These are phyloP conservation scores for Argyresthia albistria DNA, from an alignment of 2,888 invertebrate genomes.

Conservation along the genomic window DNA sequence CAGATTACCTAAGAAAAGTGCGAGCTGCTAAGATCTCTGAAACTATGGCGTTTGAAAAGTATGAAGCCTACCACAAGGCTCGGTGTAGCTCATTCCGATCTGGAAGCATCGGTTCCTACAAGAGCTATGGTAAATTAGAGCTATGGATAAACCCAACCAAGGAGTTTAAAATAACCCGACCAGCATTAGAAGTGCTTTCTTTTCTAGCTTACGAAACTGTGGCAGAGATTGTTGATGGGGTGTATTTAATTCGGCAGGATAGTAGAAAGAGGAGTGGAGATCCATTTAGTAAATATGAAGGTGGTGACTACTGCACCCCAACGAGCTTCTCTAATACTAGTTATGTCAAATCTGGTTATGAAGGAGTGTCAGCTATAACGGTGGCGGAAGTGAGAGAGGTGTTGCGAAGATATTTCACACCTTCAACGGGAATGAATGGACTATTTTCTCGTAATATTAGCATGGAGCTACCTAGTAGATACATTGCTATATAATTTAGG, in stretches of 20 bases:
- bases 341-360: conserved; percentile 72
- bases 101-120: conserved; percentile 54
- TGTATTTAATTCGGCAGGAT: conserved; percentile 86
- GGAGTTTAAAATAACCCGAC: conserved; percentile 72
- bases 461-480: conserved; percentile 47
- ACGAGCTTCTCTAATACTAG: conserved; percentile 70
- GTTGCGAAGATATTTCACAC: conserved; percentile 79
- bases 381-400: conserved; percentile 89
- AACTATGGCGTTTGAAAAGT: conserved; percentile 71
- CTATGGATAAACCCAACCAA: conserved; percentile 75
- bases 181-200: conserved; percentile 83
- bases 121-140: conserved; percentile 71
- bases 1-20: conserved; percentile 72
- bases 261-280: conserved; percentile 77
- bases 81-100: conserved; percentile 80
- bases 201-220: conserved; percentile 93
- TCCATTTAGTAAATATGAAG: conserved; percentile 77
- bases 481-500: conserved; percentile 33
- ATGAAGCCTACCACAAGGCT: conserved; percentile 85
- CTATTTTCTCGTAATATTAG: conserved; percentile 60
- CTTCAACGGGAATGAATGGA: conserved; percentile 72
- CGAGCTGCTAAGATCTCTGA: conserved; percentile 71
- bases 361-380: conserved; percentile 79
- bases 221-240: conserved; percentile 89
- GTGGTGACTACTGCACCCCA: conserved; percentile 76